Percentiles rank a stretch among this genome's conserved stretches.
Conservation (phyloP, 2,797 vertebrate species). For the Passerculus sandwichensis region DNA sequence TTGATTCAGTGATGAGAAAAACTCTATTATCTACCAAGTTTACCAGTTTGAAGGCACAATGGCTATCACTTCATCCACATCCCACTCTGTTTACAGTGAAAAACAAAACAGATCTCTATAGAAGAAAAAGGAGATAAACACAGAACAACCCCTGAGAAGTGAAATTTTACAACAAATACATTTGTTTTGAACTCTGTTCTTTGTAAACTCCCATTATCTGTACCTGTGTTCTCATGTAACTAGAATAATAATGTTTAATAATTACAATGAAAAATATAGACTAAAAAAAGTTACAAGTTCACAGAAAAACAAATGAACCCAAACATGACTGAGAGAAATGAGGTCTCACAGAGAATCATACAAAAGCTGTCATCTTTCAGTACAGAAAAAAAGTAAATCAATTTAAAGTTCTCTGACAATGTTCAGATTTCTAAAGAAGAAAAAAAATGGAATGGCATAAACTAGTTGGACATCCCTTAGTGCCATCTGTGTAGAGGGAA, state of each 20-base stretch:
- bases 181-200: slow-evolving; percentile 29
- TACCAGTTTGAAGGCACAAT: slow-evolving; percentile 64
- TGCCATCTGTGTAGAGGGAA: background rate
- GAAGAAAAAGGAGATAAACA: slow-evolving; percentile 12
- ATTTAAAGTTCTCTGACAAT: background rate
- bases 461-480: background rate
- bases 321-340: slow-evolving; percentile 4
- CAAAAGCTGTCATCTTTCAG: background rate
- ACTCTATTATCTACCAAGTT: slow-evolving; percentile 22
- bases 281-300: background rate
- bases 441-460: slow-evolving; percentile 20
- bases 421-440: background rate
- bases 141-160: slow-evolving; percentile 55
- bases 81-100: slow-evolving; percentile 36
- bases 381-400: background rate
- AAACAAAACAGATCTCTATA: background rate
- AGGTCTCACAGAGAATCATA: background rate
- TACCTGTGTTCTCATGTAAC: slow-evolving; percentile 9
- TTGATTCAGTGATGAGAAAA: slow-evolving; percentile 5
- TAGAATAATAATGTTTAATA: background rate
- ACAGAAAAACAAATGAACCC: background rate
- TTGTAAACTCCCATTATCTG: slow-evolving; percentile 49
- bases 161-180: slow-evolving; percentile 38
- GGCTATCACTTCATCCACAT: slow-evolving; percentile 32
- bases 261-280: slow-evolving; percentile 24